Evolutionary conservation across 1,140 invertebrate genomes (phyloP), one percentile per base, ranked within the genome.

Genomic region (Diuraphis noxia): DNA sequence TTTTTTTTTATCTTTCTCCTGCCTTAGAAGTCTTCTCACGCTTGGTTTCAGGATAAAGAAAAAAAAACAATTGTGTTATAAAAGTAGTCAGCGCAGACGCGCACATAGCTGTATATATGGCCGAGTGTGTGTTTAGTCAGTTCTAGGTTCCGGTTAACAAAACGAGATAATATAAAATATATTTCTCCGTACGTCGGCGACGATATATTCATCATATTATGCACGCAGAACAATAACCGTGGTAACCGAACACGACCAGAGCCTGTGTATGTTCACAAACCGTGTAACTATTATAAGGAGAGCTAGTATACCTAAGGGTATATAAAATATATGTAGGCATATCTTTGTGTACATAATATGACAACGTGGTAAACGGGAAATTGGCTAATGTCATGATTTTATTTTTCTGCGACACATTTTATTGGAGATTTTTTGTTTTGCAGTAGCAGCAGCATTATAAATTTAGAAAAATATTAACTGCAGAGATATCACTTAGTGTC

Each of bases 61-160:
- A 84, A 84, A 84, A 85, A 85, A 85, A 85, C 30, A 85, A 85
- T 43, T 34, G 41, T n/a, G 56, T 43, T 43, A n/a, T 82, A 85
- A 46, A 43, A 43, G 82, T n/a, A 81, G 79, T 38, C 21, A 8
- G n/a, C 56, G 19, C 56, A 72, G 79, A 85, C 82, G 82, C n/a
- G 41, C n/a, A n/a, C 41, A 46, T 49, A 49, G 46, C 46, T 49
- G 21, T 79, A 38, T 17, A 81, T 81, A 81, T 38, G 23, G 30
- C 13, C 21, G 34, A 52, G 9, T 52, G 46, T 86, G 46, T 52
- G 81, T 82, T 72, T 72, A 72, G 56, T 5, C 30, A 72, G 56
- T n/a, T 38, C 38, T 36, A 13, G 85, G 85, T 86, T 86, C 85
- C 85, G 46, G 85, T 86, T 49, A 86, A 86, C 85, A n/a, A 52